Evolutionary conservation across 1,140 invertebrate species (phyloP).

Genomic region (Drosophila funebris): DNA sequence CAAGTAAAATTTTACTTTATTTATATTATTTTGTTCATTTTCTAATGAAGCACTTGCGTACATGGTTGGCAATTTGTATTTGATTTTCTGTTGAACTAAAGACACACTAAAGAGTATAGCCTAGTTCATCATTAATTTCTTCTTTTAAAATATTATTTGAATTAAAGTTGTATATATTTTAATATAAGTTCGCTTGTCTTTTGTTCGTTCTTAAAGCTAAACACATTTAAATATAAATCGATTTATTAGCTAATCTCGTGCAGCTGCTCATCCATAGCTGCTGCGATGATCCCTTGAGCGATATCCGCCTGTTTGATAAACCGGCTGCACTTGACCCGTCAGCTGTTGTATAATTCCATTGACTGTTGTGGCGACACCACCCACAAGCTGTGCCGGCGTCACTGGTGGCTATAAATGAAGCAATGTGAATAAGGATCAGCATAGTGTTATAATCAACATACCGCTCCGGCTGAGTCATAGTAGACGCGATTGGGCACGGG

Average conservation of each 20-base stretch:
- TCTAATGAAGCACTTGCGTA: no score
- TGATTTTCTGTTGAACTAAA: no score
- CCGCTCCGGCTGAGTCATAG: constrained; percentile 75
- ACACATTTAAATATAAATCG: constrained; percentile 27
- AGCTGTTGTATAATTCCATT: constrained; percentile 80
- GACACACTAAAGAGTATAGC: no score
- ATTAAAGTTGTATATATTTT: not conserved
- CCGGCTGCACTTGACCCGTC: constrained; percentile 77
- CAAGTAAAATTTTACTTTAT: no score
- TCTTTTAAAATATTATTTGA: no score
- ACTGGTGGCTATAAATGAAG: constrained; percentile 57
- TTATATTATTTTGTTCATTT: no score
- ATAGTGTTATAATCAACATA: constrained; percentile 29
- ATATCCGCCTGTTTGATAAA: constrained; percentile 68
- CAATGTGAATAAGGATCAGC: not conserved
- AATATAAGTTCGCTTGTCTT: not conserved
- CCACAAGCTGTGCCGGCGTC: constrained; percentile 73
- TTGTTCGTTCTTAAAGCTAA: not conserved
- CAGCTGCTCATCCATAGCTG: constrained; percentile 50
- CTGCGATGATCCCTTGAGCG: constrained; percentile 44
- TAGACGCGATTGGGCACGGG: constrained; percentile 76
- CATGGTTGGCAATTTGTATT: no score
- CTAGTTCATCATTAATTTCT: no score
- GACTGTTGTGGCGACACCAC: constrained; percentile 72
- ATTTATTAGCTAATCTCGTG: not conserved